phyloP scores from a whole-genome alignment of 2,797 vertebrate species.

The Chelon labrosus region DNA sequence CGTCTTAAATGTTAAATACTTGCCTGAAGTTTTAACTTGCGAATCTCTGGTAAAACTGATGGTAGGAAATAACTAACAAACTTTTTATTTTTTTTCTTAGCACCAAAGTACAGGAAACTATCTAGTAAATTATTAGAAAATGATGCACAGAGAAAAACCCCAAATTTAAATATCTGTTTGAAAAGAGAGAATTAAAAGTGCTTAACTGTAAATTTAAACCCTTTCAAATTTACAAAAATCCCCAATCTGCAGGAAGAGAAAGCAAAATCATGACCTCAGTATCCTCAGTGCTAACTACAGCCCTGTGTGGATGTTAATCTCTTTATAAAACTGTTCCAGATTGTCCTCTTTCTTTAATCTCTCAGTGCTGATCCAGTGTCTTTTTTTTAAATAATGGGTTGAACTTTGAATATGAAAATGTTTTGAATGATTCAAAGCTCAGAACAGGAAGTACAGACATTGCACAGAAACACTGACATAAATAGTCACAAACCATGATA shows the following conservation, averaged over 20 bases:
- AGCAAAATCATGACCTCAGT: slow-evolving; percentile 2
- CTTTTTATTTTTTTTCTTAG: neutral
- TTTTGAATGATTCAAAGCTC: slow-evolving; percentile 15
- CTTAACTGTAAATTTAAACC: no score
- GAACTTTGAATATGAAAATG: slow-evolving; percentile 4
- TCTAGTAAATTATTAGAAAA: neutral
- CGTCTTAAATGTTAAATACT: no score
- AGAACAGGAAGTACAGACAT: slow-evolving; percentile 37
- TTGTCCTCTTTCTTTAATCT: slow-evolving; percentile 8
- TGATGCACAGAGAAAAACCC: neutral
- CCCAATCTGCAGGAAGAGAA: neutral
- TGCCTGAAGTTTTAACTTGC: neutral
- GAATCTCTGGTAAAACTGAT: neutral
- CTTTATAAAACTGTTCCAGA: neutral
- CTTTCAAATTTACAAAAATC: no score
- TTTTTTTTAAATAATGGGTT: slow-evolving; percentile 4
- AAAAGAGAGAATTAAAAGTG: no score
- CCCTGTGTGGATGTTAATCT: neutral
- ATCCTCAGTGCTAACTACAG: neutral
- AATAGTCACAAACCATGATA: slow-evolving; percentile 19
- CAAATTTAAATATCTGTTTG: no score
- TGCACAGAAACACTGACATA: slow-evolving; percentile 26
- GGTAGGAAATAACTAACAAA: neutral
- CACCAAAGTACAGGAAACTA: neutral
- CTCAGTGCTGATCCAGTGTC: slow-evolving; percentile 7